phyloP scores from a whole-genome alignment of 2,888 invertebrate genomes.

The Synanthedon tipuliformis region DNA sequence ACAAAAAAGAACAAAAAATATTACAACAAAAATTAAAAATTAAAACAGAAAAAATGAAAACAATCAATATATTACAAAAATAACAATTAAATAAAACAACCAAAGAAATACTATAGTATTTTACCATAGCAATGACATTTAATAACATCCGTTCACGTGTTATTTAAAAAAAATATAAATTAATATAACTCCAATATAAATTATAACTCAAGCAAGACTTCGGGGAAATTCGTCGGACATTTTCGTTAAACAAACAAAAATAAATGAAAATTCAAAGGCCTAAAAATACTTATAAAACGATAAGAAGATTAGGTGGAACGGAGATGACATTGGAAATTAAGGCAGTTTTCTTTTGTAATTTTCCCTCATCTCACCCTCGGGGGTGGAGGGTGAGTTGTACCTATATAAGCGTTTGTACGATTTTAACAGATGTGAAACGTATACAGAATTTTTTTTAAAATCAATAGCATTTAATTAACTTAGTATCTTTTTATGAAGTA shows the following conservation, averaged over 20 bases:
- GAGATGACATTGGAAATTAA: slow-evolving; percentile 72
- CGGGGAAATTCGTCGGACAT: slow-evolving; percentile 26
- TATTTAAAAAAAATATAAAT: too few relatives aligned
- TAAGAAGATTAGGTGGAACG: slow-evolving; percentile 69
- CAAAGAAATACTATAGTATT: too few relatives aligned
- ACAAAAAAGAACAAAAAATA: too few relatives aligned
- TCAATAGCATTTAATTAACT: background rate
- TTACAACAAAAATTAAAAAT: too few relatives aligned
- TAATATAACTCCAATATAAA: too few relatives aligned
- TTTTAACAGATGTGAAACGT: slow-evolving; percentile 61
- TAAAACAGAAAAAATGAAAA: too few relatives aligned
- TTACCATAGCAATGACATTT: too few relatives aligned
- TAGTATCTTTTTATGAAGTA: too few relatives aligned
- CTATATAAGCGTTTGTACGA: slow-evolving; percentile 26
- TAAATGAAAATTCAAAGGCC: slow-evolving; percentile 69
- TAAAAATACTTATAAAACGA: slow-evolving; percentile 64
- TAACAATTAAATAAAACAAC: too few relatives aligned
- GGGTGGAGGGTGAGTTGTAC: slow-evolving; percentile 35
- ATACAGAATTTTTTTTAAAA: too few relatives aligned
- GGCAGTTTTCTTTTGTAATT: slow-evolving; percentile 71
- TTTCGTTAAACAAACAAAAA: slow-evolving; percentile 67
- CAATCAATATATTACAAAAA: too few relatives aligned
- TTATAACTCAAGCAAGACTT: slow-evolving; percentile 29
- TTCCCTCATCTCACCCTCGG: slow-evolving; percentile 57
- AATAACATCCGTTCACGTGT: too few relatives aligned